Base-by-base conservation (phyloP, 2,113 vertebrate genomes). In the Crotalus horridus region DNA sequence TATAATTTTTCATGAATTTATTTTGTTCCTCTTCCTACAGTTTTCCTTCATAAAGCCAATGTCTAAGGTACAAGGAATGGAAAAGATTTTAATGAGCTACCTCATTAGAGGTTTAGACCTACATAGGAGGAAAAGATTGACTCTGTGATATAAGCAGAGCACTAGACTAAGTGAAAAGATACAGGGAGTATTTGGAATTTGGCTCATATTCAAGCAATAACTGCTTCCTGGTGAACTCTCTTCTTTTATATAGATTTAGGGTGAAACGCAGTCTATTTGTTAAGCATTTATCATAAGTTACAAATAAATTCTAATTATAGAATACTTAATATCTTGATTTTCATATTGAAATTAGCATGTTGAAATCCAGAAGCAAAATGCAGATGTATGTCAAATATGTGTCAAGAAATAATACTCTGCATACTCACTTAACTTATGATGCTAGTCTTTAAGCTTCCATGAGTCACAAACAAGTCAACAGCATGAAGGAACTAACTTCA, bases 21-120 rank as follows among this genome's bases (percentile, higher is more conserved):
- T 55, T 81, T 95, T 87, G 33, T 39, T 20, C 87, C 51, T 87
- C 51, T 93, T 74, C 93, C 92, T 58, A 86, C 23, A 51, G 85
- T 86, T 86, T 51, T 86, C 23, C 23, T 48, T 26, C 4, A 86
- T 26, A 86, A 48, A 13, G 23, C 43, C 46, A 24, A 43, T 48
- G 43, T 48, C 11, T 86, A 86, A 86, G 33, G 2, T 86, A 51
- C 4, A 23, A 86, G 39, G 23, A 86, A 86, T 51, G 39, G 48
- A 86, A 86, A 86, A 24, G 23, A 86, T 86, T 86, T 86, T 48
- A 81, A 86, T 86, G 85, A 86, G 46, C 85, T 86, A 24, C 23
- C 85, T 48, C 85, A 51, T 86, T 86, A 86, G 43, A 86, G 46
- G 46, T 86, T 86, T 86, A 86, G 24, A 51, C 85, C 10, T 48